Evolutionary conservation across 2,797 vertebrate species (phyloP), one percentile per base, ranked within the genome.

Genomic region (Macroramphosus scolopax): DNA sequence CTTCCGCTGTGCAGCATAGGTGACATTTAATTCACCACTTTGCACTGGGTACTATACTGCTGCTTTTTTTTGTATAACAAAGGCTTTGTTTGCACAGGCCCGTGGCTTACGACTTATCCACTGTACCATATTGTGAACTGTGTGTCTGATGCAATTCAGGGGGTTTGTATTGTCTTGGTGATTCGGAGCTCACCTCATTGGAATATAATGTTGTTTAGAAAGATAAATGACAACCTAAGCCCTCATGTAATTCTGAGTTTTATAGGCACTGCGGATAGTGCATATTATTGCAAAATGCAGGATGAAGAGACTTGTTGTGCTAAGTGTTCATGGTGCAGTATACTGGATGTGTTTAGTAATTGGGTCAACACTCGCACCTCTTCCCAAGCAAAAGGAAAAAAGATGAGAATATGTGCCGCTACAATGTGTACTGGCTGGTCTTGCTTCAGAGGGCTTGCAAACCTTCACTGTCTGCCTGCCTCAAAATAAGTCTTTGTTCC

Each of bases 401-500:
- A 75, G 8, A 44, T 63, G 24, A 52, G 45, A 61, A 58, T 48
- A 35, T n/a, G 34, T 34, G n/a, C 49, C 11, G 30, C 24, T 33
- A 36, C 57, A 46, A 36, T 37, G 37, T 22, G 31, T 15, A 30
- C 28, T 54, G 45, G 54, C 31, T 47, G 53, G 32, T 62, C 16
- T 41, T 63, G 39, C 68, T 49, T 62, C 11, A 12, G 60, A 16
- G 51, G 51, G 51, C 49, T 66, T 49, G 41, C 65, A 72, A 77
- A 66, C 57, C 55, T 63, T 72, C 62, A 22, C 54, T 56, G 46
- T 56, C 46, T 50, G 25, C 47, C 37, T 60, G 38, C 65, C 52
- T 76, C 69, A 50, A 55, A 81, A 77, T 75, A n/a, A n/a, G 62
- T 61, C 72, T 76, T 78, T 79, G 76, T 78, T 68, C 41, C 38